Evolutionary conservation across 2,113 vertebrate species (phyloP), one percentile per base, ranked within the genome.

Genomic region (Heterochromis multidens): DNA sequence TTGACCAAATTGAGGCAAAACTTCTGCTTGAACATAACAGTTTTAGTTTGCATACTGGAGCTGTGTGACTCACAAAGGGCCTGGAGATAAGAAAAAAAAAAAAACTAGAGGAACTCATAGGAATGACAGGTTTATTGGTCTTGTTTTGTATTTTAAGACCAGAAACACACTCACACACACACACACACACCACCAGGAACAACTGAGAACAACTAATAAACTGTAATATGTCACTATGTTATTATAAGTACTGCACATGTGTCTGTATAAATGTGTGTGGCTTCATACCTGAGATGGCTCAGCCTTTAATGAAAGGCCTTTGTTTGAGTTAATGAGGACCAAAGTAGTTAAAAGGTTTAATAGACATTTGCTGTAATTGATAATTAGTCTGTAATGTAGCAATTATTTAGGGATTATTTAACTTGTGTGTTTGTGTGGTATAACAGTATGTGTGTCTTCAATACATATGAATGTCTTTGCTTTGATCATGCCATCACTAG

Each of bases 271-370:
- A 54, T 49, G 52, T 46, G 29, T 63, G 5, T 54, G 31, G 81
- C 54, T 79, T 83, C 59, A 74, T 80, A 89, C 81, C 85, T 83
- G 40, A 86, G 83, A 87, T 89, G 72, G 27, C 17, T 78, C 70
- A 87, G 82, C 23, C 80, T 62, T 77, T 88, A 92, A 94, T 93
- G 82, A 94, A 94, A 89, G 85, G 87, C 87, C 82, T 92, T 93
- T 94, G 91, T 93, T 87, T 90, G 77, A 94, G 83, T 87, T 95
- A 94, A 94, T 95, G 88, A 92, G 87, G 83, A 90, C 87, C 89
- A 92, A 91, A 92, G 90, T 83, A 83, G 81, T 92, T 94, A 63
- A 88, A 77, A 81, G 88, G 85, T 91, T 94, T 84, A 90, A 91
- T 89, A 89, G 82, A 88, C 92, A 87, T 91, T 94, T 92, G 65